A percentile compares a stretch with the other conserved stretches of the same genome.
Evolutionary conservation across 2,113 vertebrate genomes (phyloP).

Genomic region (Tamias sibiricus): DNA sequence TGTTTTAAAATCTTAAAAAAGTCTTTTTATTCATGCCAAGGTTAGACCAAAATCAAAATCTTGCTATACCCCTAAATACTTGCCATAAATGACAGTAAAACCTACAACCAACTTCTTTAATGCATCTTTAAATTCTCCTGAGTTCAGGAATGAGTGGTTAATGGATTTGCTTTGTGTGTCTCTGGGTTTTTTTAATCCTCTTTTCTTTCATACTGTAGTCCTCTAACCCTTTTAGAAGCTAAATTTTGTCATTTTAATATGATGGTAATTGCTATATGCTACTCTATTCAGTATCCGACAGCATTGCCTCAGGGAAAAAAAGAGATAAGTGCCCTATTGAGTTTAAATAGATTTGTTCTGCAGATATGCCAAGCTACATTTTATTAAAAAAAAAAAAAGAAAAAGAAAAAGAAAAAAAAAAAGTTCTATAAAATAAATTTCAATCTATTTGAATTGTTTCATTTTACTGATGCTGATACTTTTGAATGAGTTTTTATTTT

Average conservation of each 20-base stretch:
- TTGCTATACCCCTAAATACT: background rate
- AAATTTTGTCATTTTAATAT: constrained; percentile 68
- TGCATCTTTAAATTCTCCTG: constrained; percentile 45
- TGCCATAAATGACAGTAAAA: constrained; percentile 33
- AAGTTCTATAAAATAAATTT: constrained; percentile 52
- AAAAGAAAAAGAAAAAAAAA: background rate
- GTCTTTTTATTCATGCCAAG: background rate
- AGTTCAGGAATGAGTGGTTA: constrained; percentile 43
- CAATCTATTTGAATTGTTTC: constrained; percentile 49
- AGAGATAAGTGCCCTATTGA: constrained; percentile 52
- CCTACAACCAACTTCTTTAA: constrained; percentile 9
- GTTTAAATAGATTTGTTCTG: constrained; percentile 67
- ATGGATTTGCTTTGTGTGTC: constrained; percentile 50
- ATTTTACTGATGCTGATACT: background rate
- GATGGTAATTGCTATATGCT: constrained; percentile 40
- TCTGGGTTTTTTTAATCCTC: constrained; percentile 33
- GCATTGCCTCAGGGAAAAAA: constrained; percentile 56
- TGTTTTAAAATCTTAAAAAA: background rate
- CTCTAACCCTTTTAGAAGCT: constrained; percentile 64
- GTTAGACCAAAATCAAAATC: constrained; percentile 45
- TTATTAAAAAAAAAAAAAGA: background rate
- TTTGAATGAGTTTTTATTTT: background rate
- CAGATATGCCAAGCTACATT: constrained; percentile 46
- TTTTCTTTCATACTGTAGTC: constrained; percentile 35
- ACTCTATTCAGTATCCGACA: constrained; percentile 54